Conservation (phyloP, 1,140 invertebrate genomes). For the Zaprionus inermis region DNA sequence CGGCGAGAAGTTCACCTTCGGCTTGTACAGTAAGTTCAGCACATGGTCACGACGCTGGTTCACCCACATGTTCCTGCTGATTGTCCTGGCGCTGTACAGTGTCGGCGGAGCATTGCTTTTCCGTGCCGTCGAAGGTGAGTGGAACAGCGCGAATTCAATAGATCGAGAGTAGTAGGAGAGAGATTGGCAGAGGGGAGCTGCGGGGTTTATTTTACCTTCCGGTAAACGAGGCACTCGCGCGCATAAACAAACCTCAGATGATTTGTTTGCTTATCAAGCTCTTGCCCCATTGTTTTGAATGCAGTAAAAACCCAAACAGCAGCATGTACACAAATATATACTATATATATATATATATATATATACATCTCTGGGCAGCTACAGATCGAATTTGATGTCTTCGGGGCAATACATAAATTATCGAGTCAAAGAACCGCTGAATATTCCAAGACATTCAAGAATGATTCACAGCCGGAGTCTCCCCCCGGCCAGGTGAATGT, state of each 20-base stretch:
- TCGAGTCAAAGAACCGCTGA: constrained; percentile 43
- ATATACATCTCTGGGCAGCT: constrained; percentile 36
- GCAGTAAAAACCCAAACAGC: constrained; percentile 40
- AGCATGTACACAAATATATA: constrained; percentile 31
- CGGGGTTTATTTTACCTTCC: constrained; percentile 17
- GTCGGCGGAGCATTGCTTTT: constrained; percentile 91
- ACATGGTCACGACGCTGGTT: constrained; percentile 93
- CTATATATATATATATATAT: constrained; percentile 6
- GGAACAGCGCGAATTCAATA: background rate
- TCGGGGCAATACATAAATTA: constrained; percentile 34
- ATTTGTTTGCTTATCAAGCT: constrained; percentile 72
- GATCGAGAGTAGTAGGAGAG: too few species aligned
- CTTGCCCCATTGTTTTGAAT: constrained; percentile 65
- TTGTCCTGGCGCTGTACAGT: constrained; percentile 91
- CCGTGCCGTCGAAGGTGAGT: constrained; percentile 89
- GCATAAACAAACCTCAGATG: constrained; percentile 39
- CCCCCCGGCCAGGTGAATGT: constrained; percentile 2
- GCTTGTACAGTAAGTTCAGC: constrained; percentile 91
- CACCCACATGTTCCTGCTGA: constrained; percentile 93
- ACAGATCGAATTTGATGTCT: constrained; percentile 19
- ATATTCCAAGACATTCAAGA: constrained; percentile 14
- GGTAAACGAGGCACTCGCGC: constrained; percentile 7
- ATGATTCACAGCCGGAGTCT: constrained; percentile 47
- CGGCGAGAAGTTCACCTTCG: constrained; percentile 92
- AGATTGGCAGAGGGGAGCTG: background rate